Conservation (phyloP, 2,888 invertebrate genomes). For the Odontocolon sp. region DNA sequence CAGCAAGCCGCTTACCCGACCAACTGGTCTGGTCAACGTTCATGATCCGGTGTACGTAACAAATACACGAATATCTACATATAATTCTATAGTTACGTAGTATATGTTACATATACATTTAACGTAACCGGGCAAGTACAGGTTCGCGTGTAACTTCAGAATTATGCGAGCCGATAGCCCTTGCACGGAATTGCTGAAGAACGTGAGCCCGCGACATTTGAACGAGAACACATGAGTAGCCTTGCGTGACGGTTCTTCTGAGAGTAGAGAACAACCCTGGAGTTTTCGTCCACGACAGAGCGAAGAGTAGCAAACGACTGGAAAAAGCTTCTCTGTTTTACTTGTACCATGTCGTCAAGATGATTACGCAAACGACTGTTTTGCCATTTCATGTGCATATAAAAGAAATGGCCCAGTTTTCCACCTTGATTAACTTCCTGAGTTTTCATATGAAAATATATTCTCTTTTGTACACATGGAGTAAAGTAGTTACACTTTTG, state of each 20-base stretch:
- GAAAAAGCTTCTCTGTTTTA: not conserved
- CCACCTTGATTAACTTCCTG: no score
- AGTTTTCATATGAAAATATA: no score
- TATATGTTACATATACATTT: constrained; percentile 20
- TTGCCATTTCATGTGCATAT: no score
- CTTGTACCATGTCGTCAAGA: constrained; percentile 6
- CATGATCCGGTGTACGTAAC: constrained; percentile 8
- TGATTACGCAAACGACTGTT: not conserved
- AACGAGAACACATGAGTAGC: constrained; percentile 28
- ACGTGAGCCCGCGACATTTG: constrained; percentile 27
- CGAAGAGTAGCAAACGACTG: not conserved
- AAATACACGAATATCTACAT: not conserved
- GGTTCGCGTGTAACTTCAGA: constrained; percentile 51
- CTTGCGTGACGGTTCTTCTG: constrained; percentile 47
- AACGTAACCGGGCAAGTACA: constrained; percentile 22
- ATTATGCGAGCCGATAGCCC: constrained; percentile 52
- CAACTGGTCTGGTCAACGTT: constrained; percentile 18
- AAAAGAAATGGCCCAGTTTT: no score
- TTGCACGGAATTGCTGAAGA: constrained; percentile 24
- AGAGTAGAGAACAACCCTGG: constrained; percentile 1
- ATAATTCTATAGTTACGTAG: not conserved
- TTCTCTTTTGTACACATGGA: no score
- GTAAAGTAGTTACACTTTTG: no score
- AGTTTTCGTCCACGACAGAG: constrained; percentile 14
- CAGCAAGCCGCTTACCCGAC: constrained; percentile 4